phyloP scores from a whole-genome alignment of 2,113 vertebrate genomes.

The Zosterops pallidus region DNA sequence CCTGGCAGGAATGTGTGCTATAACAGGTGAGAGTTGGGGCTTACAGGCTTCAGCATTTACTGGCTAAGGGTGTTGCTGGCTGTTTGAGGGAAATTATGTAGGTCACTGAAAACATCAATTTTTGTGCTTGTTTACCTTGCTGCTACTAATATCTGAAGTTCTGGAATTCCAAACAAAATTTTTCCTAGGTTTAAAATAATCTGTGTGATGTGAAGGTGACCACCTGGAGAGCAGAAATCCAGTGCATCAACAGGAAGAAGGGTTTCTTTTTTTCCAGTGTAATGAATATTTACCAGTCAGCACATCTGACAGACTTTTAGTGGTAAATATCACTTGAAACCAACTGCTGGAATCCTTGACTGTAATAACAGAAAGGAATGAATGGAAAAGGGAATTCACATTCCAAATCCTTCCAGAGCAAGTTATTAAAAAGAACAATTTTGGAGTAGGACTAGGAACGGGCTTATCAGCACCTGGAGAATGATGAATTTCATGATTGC shows the following conservation, averaged over 20 bases:
- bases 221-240: slow-evolving; percentile 1
- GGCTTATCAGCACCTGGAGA: slow-evolving; percentile 18
- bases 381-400: background rate
- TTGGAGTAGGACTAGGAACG: background rate
- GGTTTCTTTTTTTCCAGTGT: background rate
- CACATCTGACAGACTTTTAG: slow-evolving; percentile 7
- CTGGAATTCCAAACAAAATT: background rate
- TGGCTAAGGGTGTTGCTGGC: background rate
- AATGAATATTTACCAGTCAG: slow-evolving; percentile 29
- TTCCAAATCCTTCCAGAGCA: background rate
- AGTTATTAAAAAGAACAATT: slow-evolving; percentile 31
- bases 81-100: background rate
- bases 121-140: background rate
- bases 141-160: background rate
- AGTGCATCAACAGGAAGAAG: background rate
- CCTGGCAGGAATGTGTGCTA: background rate
- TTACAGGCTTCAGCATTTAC: background rate
- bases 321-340: slow-evolving; percentile 26
- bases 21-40: background rate
- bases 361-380: background rate
- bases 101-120: background rate
- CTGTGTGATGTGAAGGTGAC: background rate
- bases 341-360: slow-evolving; percentile 8
- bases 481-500: background rate
- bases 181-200: background rate